Evolutionary conservation across 2,113 vertebrate genomes (phyloP).

Genomic region (Cynoglossus semilaevis): DNA sequence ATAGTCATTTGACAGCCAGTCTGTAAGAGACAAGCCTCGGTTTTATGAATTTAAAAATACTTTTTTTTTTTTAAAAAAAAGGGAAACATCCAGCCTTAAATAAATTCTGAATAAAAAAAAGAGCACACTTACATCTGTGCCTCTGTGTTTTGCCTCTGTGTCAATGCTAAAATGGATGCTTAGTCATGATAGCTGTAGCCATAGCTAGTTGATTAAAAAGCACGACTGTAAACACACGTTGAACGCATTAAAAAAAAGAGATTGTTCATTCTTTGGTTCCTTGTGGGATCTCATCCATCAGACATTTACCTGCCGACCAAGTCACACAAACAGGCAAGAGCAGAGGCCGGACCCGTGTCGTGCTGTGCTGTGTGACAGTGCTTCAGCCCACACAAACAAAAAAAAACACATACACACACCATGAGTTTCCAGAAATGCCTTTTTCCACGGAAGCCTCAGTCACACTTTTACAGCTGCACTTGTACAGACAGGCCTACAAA

Average conservation of each 20-base stretch:
- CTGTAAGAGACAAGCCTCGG: constrained; percentile 52
- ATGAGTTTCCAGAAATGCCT: constrained; percentile 6
- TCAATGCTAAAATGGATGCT: constrained; percentile 12
- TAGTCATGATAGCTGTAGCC: constrained; percentile 10
- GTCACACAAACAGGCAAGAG: constrained; percentile 26
- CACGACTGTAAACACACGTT: constrained; percentile 14
- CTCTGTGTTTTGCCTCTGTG: not conserved
- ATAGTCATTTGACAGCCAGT: constrained; percentile 61
- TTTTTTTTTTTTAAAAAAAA: no score
- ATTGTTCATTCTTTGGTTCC: constrained; percentile 36
- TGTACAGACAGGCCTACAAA: constrained; percentile 5
- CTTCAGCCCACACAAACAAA: not conserved
- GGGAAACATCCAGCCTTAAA: not conserved
- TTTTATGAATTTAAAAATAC: constrained; percentile 42
- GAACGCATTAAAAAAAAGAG: constrained; percentile 31
- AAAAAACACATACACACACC: not conserved
- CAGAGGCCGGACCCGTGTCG: not conserved
- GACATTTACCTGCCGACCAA: constrained; percentile 41
- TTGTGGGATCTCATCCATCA: constrained; percentile 47
- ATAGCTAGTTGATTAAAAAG: constrained; percentile 31
- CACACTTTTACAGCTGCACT: constrained; percentile 6
- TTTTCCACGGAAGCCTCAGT: constrained; percentile 11
- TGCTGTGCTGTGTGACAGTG: constrained; percentile 18
- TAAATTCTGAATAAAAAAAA: not conserved
- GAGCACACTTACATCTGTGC: not conserved